A percentile compares a stretch with the other conserved stretches of the same genome.
phyloP scores from a whole-genome alignment of 2,113 vertebrate species.

The Tupaia chinensis region DNA sequence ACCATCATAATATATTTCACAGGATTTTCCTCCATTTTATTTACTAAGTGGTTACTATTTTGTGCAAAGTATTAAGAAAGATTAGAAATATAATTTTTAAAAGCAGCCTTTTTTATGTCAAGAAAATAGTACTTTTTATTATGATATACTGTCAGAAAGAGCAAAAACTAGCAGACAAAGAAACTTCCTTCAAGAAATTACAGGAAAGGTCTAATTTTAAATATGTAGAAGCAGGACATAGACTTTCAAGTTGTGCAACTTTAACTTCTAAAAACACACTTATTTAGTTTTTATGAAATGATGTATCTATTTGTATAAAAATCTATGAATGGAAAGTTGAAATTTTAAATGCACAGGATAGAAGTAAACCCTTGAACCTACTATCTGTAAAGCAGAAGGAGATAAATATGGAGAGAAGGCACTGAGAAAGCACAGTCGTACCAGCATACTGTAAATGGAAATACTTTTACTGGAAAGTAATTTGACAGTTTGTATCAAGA shows the following conservation, averaged over 20 bases:
- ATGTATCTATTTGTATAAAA: background rate
- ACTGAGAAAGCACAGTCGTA: background rate
- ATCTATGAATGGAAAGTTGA: background rate
- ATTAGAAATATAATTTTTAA: background rate
- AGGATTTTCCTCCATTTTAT: constrained; percentile 61
- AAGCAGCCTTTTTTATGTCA: background rate
- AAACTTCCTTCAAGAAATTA: background rate
- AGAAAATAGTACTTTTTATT: background rate
- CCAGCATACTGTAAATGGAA: background rate
- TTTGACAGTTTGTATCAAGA: background rate
- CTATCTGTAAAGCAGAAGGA: background rate
- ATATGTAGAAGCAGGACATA: background rate
- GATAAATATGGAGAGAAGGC: background rate
- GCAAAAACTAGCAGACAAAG: background rate
- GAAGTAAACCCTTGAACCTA: background rate
- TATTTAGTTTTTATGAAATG: constrained; percentile 8
- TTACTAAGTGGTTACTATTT: background rate
- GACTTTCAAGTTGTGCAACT: background rate
- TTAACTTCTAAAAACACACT: background rate
- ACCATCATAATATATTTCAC: constrained; percentile 34
- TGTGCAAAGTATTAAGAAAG: constrained; percentile 69
- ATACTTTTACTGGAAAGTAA: background rate
- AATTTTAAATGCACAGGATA: background rate
- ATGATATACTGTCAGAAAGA: background rate
- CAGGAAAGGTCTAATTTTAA: background rate